These are phyloP conservation scores for Gortyna flavago DNA, from an alignment of 2,888 invertebrate genomes.

Conservation along the genomic window DNA sequence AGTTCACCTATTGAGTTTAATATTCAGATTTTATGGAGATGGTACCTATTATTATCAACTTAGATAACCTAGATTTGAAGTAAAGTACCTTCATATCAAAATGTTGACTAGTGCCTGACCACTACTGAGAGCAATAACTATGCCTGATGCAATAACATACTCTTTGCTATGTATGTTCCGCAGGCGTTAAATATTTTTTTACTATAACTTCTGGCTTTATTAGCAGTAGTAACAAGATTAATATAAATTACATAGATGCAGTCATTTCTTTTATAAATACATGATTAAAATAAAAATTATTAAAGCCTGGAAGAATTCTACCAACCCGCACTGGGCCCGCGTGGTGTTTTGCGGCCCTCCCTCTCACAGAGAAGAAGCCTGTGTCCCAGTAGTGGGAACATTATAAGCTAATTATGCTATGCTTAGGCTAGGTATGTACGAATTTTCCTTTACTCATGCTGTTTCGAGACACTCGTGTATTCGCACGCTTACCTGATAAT, in stretches of 20 bases:
- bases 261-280: neutral
- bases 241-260: neutral
- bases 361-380: neutral
- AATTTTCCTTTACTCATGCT: neutral
- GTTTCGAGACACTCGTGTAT: neutral
- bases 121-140: slow-evolving; percentile 19
- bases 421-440: neutral
- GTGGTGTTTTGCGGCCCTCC: neutral
- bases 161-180: neutral
- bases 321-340: neutral
- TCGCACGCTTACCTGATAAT: slow-evolving; percentile 47
- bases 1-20: neutral
- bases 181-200: slow-evolving; percentile 21
- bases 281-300: neutral
- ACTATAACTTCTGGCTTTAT: neutral
- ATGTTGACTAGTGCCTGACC: slow-evolving; percentile 6
- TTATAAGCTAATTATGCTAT: neutral
- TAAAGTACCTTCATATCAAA: neutral
- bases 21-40: neutral
- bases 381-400: neutral
- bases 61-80: neutral
- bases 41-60: neutral
- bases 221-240: neutral
- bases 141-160: neutral
- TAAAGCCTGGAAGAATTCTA: neutral